phyloP scores from a whole-genome alignment of 2,113 vertebrate genomes.

The Anser cygnoides region DNA sequence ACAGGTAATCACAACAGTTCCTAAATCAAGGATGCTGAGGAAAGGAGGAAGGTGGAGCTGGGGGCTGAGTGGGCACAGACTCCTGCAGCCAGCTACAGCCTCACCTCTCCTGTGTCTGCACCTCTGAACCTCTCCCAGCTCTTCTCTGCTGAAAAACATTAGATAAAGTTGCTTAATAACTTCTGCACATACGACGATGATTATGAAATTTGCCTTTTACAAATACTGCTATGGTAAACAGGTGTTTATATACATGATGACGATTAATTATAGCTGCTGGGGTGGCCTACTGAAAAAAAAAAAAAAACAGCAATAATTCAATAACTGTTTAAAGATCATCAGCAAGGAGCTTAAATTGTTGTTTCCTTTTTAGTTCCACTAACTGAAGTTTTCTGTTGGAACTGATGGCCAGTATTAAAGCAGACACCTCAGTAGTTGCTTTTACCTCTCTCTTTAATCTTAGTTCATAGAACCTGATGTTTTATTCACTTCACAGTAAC shows the following conservation, averaged over 20 bases:
- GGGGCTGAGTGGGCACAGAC: too few relatives aligned
- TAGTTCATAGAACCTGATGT: background rate
- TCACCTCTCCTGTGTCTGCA: too few relatives aligned
- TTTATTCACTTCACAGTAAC: constrained; percentile 1
- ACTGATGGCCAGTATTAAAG: background rate
- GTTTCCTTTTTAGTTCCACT: background rate
- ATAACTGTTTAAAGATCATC: background rate
- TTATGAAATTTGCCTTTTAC: background rate
- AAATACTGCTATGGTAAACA: background rate
- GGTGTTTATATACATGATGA: background rate
- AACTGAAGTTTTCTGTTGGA: background rate
- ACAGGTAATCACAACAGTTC: background rate
- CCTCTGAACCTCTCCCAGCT: background rate
- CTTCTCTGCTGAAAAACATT: background rate
- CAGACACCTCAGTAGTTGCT: background rate
- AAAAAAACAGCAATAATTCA: background rate
- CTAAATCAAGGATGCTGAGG: background rate
- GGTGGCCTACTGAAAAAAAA: background rate
- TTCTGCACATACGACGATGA: rapidly evolving
- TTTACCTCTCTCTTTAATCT: background rate
- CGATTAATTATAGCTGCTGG: background rate
- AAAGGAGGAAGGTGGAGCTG: background rate
- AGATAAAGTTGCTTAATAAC: background rate
- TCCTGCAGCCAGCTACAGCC: background rate
- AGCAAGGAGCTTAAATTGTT: background rate